Base-by-base conservation (phyloP, 2,113 vertebrate genomes). In the Cheirogaleus medius region DNA sequence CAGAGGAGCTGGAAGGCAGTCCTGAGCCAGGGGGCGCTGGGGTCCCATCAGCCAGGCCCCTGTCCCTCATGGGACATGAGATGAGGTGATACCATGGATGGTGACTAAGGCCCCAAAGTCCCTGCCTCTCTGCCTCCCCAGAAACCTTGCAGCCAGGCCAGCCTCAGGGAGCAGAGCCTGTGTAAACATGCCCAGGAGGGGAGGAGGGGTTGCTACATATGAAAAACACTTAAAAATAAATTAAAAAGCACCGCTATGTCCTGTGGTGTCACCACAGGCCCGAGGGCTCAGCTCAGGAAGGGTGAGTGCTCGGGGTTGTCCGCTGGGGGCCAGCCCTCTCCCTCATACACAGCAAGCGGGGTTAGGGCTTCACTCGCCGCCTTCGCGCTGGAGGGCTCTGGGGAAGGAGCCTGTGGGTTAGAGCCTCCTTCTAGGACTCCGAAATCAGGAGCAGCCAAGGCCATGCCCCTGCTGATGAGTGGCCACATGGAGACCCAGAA, bases 161-260 rank as follows among this genome's bases (percentile, higher is more conserved):
- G 92, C 95, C 91, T 74, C 23, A 1, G 47, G 37, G 84, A 97
- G 93, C 89, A 86, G 23, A 90, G 93, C 95, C 97, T 32, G 29
- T 90, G 92, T 90, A 97, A 96, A 97, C 84, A 93, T 0, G 1
- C 87, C 68, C 25, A 63, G 76, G 90, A 88, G 74, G 81, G 93
- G 94, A 95, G 95, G 86, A 78, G 81, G 95, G 74, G 27, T 95
- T 97, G 97, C 98, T 98, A 98, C 97, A 98, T 97, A 91, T 54
- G 94, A 95, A n/a, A 92, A 96, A 97, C 39, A 69, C 87, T 90
- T 91, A 84, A 91, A 94, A 95, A 96, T 78, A 97, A 95, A 87
- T 90, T 56, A 93, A 94, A 96, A 97, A 98, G 98, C 97, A 98
- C 98, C 98, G 2, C 81, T 98, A 58, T 63, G n/a, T 63, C 96